Base-by-base conservation (phyloP, 2,113 vertebrate species). In the Platanista minor region DNA sequence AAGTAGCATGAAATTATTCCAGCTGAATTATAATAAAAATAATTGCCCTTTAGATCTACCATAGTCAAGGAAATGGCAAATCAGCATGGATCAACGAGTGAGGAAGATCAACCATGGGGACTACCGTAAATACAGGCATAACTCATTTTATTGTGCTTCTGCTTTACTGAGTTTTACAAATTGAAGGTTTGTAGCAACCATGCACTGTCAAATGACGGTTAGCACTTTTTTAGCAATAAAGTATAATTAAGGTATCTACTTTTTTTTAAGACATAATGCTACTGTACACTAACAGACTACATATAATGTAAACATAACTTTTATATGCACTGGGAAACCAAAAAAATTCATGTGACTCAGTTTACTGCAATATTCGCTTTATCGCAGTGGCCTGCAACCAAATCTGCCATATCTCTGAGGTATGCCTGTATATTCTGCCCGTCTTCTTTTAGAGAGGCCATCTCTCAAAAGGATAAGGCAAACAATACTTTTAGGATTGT, bases 1-100 rank as follows among this genome's bases (percentile, higher is more conserved):
- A 88, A 54, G 57, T n/a, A 94, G 25, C 43, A 64, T 82, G 36
- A 82, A 86, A 87, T 93, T 82, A 94, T 72, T 93, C 49, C n/a
- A 83, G 43, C 31, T 91, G 54, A 91, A 95, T 83, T 94, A 87
- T 46, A 69, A 87, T 21, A 72, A 82, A 64, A 94, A 69, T 39
- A 90, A 67, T 10, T 83, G 29, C 29, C 33, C 15, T 80, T 95
- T 15, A 80, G 62, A 74, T 84, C 49, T 69, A 41, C 12, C 31
- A 62, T 1, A 66, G n/a, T 52, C 31, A 36, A 64, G 46, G 43
- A 82, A 89, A 87, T 77, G 43, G 11, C 57, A 86, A 85, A 74
- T 46, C 41, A 74, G 46, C 33, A 72, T 39, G 46, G 74, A 81
- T 46, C 43, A 59, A 29, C 61, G 21, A 91, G n/a, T 39, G 29